Evolutionary conservation across 2,797 vertebrate species (phyloP).

Genomic region (Rhyacichthys aspro): DNA sequence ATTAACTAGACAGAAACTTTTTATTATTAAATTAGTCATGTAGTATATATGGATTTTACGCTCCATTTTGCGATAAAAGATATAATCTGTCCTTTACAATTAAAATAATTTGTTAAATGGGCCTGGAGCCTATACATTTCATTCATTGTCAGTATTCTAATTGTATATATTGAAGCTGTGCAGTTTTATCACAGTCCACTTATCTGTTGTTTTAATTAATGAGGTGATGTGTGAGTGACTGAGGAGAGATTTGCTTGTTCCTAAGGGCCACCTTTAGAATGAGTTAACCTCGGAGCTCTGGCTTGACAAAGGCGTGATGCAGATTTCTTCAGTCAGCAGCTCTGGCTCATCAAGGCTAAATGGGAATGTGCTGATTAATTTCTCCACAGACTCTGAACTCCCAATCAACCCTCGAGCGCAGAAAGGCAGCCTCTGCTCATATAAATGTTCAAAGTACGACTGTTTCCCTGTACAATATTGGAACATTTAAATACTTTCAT

Average conservation of each 20-base stretch:
- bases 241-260: constrained; percentile 36
- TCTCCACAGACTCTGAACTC: constrained; percentile 56
- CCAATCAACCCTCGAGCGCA: constrained; percentile 46
- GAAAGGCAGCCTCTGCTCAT: constrained; percentile 40
- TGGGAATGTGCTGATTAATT: constrained; percentile 68
- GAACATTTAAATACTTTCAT: constrained; percentile 12
- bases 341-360: constrained; percentile 59
- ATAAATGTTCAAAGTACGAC: constrained; percentile 42
- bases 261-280: constrained; percentile 46
- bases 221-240: constrained; percentile 43
- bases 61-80: no score
- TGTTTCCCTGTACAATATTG: constrained; percentile 27
- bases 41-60: no score
- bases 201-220: constrained; percentile 59
- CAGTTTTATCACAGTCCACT: constrained; percentile 40
- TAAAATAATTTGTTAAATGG: no score
- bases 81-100: no score
- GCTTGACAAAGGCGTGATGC: constrained; percentile 49
- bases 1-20: no score
- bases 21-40: no score
- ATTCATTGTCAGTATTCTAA: no score
- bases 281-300: constrained; percentile 44
- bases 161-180: constrained; percentile 12
- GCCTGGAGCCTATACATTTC: no score
- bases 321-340: constrained; percentile 59